Conservation (phyloP, 2,888 invertebrate species). For the Magallana nippona region DNA sequence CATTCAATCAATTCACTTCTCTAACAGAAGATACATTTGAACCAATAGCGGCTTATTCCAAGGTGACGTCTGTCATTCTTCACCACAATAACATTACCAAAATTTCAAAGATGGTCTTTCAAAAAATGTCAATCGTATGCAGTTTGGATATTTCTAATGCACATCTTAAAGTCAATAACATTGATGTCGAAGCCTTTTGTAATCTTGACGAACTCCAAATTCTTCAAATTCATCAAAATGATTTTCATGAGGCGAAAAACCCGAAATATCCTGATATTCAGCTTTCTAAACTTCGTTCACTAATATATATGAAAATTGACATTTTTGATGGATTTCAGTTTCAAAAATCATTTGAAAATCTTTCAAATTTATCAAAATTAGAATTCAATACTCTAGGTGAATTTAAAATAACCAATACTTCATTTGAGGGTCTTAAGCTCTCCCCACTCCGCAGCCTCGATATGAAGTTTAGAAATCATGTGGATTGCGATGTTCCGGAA, state of each 20-base stretch:
- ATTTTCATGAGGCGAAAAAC: neutral
- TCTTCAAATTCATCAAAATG: conserved; percentile 7
- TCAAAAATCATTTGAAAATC: neutral
- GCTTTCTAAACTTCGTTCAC: neutral
- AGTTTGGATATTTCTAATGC: neutral
- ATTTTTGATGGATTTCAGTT: neutral
- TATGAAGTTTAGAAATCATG: neutral
- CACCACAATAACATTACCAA: neutral
- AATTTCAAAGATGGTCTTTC: neutral
- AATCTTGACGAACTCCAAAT: neutral
- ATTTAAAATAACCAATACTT: neutral
- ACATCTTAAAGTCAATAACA: neutral
- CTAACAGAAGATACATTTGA: neutral
- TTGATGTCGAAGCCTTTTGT: neutral
- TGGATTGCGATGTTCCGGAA: neutral
- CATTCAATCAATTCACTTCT: neutral
- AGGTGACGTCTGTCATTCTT: too few relatives aligned
- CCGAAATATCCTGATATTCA: neutral
- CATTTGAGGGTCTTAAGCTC: neutral
- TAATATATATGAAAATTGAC: neutral
- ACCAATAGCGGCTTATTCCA: neutral
- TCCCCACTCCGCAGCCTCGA: neutral
- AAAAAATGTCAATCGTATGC: neutral
- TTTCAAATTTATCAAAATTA: neutral
- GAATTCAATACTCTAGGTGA: neutral